Evolutionary conservation across 2,888 invertebrate genomes (phyloP), one percentile per base, ranked within the genome.

Genomic region (Pycnomerus fuliginosus): DNA sequence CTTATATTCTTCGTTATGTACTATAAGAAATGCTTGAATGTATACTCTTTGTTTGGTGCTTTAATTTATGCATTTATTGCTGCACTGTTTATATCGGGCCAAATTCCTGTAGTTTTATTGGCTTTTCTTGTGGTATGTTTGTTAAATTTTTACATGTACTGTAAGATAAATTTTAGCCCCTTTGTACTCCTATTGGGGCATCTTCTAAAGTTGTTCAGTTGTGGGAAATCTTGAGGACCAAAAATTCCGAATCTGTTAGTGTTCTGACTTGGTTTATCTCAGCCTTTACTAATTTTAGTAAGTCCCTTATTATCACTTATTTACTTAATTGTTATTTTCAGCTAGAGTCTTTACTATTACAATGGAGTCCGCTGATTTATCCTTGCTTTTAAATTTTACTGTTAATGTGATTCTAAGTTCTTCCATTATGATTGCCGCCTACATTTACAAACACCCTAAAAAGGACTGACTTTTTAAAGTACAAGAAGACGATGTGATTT

Each of bases 161-260:
- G n/a, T n/a, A 16, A 15, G 7, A 22, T 14, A 24, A 17, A 53
- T 78, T 79, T 45, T 70, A 87, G 87, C 85, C 85, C 1, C 69
- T 85, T 32, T 84, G 84, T 62, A 86, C 86, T 1, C 90, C 91
- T 0, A 80, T 91, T 51, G 87, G 90, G 56, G 87, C 88, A 4
- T 85, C 87, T 16, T 89, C 90, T 46, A 92, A 91, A 75, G 75
- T 88, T 2, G 79, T 87, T 10, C 90, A 91, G 65, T 76, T 92
- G 14, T 67, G 82, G 40, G 85, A 86, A 44, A 90, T 92, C 52
- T 60, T 87, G 12, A 75, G 76, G 40, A 76, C 80, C 1, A 81
- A 80, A 62, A 85, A 88, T 66, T 83, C 90, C 1, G 84, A 85
- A 54, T 84, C 87, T 0, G 81, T 91, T 1, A 90, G 90, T 31